Base-by-base conservation (phyloP, 1,140 invertebrate species). In the Bilobella aurantiaca region DNA sequence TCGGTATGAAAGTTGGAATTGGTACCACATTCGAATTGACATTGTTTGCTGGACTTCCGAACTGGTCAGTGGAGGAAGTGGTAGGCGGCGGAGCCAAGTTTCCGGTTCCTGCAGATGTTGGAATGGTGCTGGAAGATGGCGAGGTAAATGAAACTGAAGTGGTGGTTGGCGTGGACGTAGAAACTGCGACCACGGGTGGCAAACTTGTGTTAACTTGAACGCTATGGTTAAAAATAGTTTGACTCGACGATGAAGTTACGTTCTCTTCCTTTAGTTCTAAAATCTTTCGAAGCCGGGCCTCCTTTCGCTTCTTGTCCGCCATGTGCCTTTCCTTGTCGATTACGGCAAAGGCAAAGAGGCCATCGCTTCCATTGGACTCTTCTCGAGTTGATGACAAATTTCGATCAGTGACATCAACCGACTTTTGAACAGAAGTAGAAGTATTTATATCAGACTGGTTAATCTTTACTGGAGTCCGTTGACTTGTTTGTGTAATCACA, bases 241-340 rank as follows among this genome's bases (percentile, higher is more conserved):
- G n/a, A n/a, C n/a, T n/a, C n/a, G n/a, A n/a, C n/a, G 37, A 8
- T 8, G 37, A 42, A 12, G n/a, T 34, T 25, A 14, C 29, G 16
- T 32, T 57, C 57, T 31, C 47, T 37, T n/a, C 34, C 56, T n/a
- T 34, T 18, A 62, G 16, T 1, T 34, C 29, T 3, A 69, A 25
- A 28, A 69, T 63, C 32, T 29, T 30, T 27, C 31, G 30, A 1
- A 69, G 30, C 32, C 68, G 27, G 18, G 64, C 49, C 37, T 30
- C 14, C 18, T 58, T 29, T 42, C 34, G 29, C 46, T 61, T 21
- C 31, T 64, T 66, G 37, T 69, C 68, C 0, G 28, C n/a, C 31
- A 42, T 53, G 37, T 66, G 64, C 42, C 29, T 62, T 58, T 63
- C 28, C 34, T 64, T 57, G 53, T 63, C 27, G 25, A 58, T 65